These are phyloP conservation scores for Nezara viridula DNA, from an alignment of 2,888 invertebrate species.

Conservation along the genomic window DNA sequence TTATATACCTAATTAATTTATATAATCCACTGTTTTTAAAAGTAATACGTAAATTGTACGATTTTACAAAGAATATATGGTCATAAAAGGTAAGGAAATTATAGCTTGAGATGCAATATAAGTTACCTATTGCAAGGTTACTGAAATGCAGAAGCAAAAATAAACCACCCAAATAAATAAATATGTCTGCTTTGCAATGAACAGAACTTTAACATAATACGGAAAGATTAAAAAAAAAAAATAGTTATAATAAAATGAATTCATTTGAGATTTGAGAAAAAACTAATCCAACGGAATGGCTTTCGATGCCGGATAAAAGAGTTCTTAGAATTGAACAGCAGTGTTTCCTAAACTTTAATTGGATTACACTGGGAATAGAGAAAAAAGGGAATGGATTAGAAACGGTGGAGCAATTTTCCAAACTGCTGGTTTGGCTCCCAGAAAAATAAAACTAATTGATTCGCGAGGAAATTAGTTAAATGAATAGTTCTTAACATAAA, in stretches of 20 bases:
- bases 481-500: neutral
- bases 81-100: no score
- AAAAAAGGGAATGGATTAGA: neutral
- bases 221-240: neutral
- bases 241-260: neutral
- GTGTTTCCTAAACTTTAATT: slow-evolving; percentile 4
- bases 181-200: neutral
- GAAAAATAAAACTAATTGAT: neutral
- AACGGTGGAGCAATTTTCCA: neutral
- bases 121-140: no score
- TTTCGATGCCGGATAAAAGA: neutral
- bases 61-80: no score
- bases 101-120: no score
- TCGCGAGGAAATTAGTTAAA: neutral
- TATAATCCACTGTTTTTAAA: no score
- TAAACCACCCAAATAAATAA: no score
- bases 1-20: no score
- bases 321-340: neutral
- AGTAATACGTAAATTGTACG: no score
- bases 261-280: neutral
- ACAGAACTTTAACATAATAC: neutral
- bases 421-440: neutral
- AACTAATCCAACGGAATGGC: neutral
- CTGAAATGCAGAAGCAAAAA: no score
- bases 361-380: neutral